These are phyloP conservation scores for Acanthococcus lagerstroemiae DNA, from an alignment of 2,888 invertebrate genomes.

Conservation along the genomic window DNA sequence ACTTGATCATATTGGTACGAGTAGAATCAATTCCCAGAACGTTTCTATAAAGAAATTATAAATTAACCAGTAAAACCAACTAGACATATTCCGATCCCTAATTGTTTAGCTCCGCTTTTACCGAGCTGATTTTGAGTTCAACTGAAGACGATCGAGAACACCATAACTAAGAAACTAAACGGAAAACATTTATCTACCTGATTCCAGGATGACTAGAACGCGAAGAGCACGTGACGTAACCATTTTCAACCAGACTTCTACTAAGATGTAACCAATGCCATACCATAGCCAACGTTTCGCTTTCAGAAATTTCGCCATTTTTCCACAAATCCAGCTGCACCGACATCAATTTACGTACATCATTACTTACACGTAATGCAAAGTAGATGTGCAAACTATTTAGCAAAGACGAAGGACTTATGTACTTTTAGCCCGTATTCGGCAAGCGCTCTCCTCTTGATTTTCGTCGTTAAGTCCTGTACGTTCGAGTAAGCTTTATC, in stretches of 20 bases:
- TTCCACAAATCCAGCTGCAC: conserved; percentile 60
- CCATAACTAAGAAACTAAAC: not conserved
- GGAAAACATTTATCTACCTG: conserved; percentile 36
- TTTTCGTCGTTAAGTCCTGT: conserved; percentile 61
- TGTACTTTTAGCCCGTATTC: conserved; percentile 72
- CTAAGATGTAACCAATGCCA: conserved; percentile 76
- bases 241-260: conserved; percentile 58
- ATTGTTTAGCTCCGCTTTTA: not conserved
- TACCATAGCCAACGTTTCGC: conserved; percentile 61
- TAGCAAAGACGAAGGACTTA: not conserved
- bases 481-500: conserved; percentile 47
- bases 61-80: no score
- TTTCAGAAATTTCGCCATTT: conserved; percentile 68
- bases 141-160: no score
- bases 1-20: conserved; percentile 33
- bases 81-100: not conserved
- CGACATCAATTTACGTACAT: not conserved
- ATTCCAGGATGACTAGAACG: conserved; percentile 40
- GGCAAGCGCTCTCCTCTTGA: conserved; percentile 57
- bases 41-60: no score
- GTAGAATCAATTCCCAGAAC: conserved; percentile 37
- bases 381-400: no score
- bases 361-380: not conserved
- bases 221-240: conserved; percentile 40
- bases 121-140: no score